Conservation (phyloP, 1,140 invertebrate species). For the Drosophila pseudoobscura region DNA sequence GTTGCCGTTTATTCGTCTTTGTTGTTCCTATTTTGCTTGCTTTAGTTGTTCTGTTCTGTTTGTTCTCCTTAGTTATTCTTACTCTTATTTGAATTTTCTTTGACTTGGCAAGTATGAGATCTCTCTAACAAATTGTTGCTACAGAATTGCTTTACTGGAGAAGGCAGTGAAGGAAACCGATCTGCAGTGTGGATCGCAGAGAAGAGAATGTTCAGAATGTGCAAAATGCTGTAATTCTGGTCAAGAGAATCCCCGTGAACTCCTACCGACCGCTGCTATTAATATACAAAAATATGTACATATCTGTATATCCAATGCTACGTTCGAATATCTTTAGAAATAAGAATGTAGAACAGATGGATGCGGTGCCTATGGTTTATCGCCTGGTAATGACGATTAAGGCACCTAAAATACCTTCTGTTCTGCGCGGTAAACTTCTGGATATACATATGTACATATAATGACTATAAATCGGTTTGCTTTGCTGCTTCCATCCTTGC, state of each 20-base stretch:
- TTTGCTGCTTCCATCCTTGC: neutral
- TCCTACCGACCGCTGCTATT: no score
- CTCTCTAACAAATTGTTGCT: neutral
- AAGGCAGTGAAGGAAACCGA: constrained; percentile 18
- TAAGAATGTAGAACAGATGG: no score
- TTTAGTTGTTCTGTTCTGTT: constrained; percentile 3
- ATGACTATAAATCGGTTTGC: neutral
- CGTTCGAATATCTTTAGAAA: no score
- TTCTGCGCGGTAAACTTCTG: neutral
- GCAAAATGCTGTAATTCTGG: no score
- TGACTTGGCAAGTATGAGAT: constrained; percentile 34
- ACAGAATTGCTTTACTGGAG: constrained; percentile 14
- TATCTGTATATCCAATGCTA: no score
- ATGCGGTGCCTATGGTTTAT: no score
- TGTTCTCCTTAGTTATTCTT: neutral
- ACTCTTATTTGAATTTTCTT: constrained; percentile 18
- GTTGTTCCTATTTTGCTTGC: constrained; percentile 24
- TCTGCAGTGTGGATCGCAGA: neutral
- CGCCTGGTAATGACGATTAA: no score
- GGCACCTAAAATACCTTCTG: no score
- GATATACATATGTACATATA: no score
- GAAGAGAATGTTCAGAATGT: neutral
- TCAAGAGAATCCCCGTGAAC: no score
- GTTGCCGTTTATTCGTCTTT: constrained; percentile 26
- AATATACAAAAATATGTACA: no score